Evolutionary conservation across 2,888 invertebrate species (phyloP).

Genomic region (Chironomus riparius): DNA sequence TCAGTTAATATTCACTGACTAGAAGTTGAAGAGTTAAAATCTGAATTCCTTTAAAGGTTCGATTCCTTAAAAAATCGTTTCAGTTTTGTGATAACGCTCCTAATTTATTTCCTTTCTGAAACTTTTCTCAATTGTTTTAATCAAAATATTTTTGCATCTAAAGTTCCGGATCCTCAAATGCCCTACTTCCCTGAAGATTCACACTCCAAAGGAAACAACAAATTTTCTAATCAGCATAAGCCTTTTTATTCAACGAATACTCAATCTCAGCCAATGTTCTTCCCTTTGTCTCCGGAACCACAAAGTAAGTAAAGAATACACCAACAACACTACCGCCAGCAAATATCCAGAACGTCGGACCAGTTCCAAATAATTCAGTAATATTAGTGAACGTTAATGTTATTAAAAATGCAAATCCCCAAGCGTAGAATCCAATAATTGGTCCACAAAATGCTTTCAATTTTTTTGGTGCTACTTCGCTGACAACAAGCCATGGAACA

Average conservation of each 20-base stretch:
- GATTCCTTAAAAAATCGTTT: constrained; percentile 38
- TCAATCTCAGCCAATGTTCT: constrained; percentile 57
- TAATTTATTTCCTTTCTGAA: too few relatives aligned
- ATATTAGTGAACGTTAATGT: constrained; percentile 55
- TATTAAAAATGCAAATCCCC: constrained; percentile 63
- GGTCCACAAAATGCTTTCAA: constrained; percentile 63
- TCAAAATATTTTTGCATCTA: too few relatives aligned
- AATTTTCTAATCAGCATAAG: constrained; percentile 36
- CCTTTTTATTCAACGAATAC: constrained; percentile 40
- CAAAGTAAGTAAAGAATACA: constrained; percentile 51
- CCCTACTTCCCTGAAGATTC: too few relatives aligned
- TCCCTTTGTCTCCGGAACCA: constrained; percentile 52
- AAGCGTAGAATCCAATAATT: constrained; percentile 63
- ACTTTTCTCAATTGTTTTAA: too few relatives aligned
- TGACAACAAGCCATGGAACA: constrained; percentile 66
- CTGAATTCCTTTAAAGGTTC: too few relatives aligned
- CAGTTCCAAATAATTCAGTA: constrained; percentile 45
- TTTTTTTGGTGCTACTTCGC: constrained; percentile 63
- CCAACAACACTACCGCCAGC: constrained; percentile 51
- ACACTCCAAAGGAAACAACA: too few relatives aligned
- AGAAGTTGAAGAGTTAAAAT: too few relatives aligned
- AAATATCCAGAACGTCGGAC: constrained; percentile 59
- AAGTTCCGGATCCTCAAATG: too few relatives aligned
- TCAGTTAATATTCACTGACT: too few relatives aligned
- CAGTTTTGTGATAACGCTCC: too few relatives aligned